Percentiles rank a stretch among this genome's conserved stretches.
Evolutionary conservation across 2,113 vertebrate genomes (phyloP).

Genomic region (Chloebia gouldiae): DNA sequence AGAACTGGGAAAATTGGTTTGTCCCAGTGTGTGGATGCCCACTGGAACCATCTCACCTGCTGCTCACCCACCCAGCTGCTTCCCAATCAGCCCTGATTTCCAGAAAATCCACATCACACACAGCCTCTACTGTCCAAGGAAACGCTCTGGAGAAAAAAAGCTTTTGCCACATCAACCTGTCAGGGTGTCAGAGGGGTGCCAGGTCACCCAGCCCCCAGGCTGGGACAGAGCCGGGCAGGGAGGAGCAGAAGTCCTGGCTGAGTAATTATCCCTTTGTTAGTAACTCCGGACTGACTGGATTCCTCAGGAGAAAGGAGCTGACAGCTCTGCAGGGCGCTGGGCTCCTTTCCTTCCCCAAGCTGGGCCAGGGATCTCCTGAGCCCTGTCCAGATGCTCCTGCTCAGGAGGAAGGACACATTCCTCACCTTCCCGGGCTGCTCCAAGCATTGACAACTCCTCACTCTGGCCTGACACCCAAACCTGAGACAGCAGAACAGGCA

Average conservation of each 20-base stretch:
- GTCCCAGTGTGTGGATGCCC: accelerated
- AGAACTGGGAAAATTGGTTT: neutral
- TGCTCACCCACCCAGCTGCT: neutral
- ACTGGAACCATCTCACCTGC: neutral
- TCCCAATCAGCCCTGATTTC: neutral
- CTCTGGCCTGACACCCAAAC: neutral
- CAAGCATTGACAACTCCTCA: neutral
- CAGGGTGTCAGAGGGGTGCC: neutral
- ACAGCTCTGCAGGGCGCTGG: neutral
- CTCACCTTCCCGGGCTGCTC: neutral
- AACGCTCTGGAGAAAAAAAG: accelerated
- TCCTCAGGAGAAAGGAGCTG: neutral
- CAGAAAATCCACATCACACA: neutral
- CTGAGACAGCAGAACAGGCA: neutral
- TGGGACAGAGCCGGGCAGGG: neutral
- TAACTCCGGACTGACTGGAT: neutral
- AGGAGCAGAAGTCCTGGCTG: neutral
- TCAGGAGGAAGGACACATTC: neutral
- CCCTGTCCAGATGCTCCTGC: neutral
- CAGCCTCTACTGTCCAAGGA: neutral
- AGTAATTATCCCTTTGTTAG: neutral
- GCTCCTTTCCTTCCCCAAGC: neutral
- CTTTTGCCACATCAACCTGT: neutral
- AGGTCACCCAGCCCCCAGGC: neutral
- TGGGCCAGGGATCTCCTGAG: neutral